Evolutionary conservation across 2,113 vertebrate genomes (phyloP), one percentile per base, ranked within the genome.

Genomic region (Emydura subglobosa): DNA sequence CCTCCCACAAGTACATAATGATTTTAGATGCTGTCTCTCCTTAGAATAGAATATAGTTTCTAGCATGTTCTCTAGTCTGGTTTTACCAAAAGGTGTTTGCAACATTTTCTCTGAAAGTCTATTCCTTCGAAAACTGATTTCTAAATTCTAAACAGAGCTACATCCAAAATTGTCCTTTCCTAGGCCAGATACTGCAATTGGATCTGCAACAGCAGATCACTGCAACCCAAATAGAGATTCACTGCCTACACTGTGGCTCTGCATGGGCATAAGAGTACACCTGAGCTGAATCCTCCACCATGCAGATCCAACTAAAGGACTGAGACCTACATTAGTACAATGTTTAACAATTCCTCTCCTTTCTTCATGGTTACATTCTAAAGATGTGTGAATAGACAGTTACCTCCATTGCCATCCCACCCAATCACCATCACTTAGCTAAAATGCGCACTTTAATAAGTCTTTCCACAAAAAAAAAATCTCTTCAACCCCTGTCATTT

Each of bases 351-450:
- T 86, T 19, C 54, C 49, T 76, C 85, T 8, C 24, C 59, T 68
- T 27, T 47, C 6, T 53, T 81, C 39, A 42, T 25, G 49, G 51
- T 4, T 10, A 42, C 82, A 92, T 91, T 88, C n/a, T 92, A 55
- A 93, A 82, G n/a, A 81, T 59, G 34, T 7, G 42, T 1, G 82
- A 42, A 54, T 29, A 47, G 0, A 76, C 0, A 76, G 24, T 3
- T 76, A 14, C 34, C 83, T 92, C 89, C 49, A 84, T 12, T 1
- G 55, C 1, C 27, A 29, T 5, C 4, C 44, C 65, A 55, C 25
- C 4, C 7, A 31, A 27, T 16, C 29, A 25, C 39, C 39, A 10
- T 47, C 16, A 12, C 27, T 2, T 0, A 8, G n/a, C 5, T 80
- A 2, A 1, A 65, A 55, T 65, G 78, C 47, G 0, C 1, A 22